Evolutionary conservation across 2,888 invertebrate species (phyloP), one percentile per base, ranked within the genome.

Genomic region (Drosophila ezoana): DNA sequence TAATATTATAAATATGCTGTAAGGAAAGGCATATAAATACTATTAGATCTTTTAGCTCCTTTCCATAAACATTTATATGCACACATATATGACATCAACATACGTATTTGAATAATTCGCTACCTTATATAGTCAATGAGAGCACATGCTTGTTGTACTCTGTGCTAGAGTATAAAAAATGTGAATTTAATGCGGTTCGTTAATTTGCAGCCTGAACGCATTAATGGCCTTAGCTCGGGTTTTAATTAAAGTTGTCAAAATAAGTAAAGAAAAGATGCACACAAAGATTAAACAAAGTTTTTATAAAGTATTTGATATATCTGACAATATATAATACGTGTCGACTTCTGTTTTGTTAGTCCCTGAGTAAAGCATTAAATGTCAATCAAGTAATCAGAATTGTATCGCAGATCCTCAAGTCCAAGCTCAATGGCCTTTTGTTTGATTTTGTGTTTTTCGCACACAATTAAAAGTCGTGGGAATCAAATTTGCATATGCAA

Each of bases 401-500:
- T 63, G 76, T 62, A 64, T 64, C 59, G 35, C 13, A 40, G 28
- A 32, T 32, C n/a, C 37, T 59, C 75, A 76, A 76, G 63, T 57
- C 45, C 69, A 73, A 78, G 68, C 78, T 63, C 48, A 73, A 73
- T 47, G 62, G 59, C 56, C 67, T 54, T 72, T 61, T 44, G 13
- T 48, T 37, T 58, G 37, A 16, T 32, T 45, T 47, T n/a, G 38
- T 48, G 60, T 32, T 18, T 14, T 43, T 57, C 45, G 56, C 45
- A 54, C 37, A 72, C 75, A 88, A 86, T 83, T 83, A 77, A 80
- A 83, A 88, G 81, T 83, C 89, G 87, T 88, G 83, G 89, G 83
- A 84, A 88, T 81, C 48, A 56, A 66, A 86, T 84, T 88, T 84
- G 87, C 87, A 84, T 84, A 83, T 88, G 79, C 82, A 76, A 87